Evolutionary conservation across 2,797 vertebrate species (phyloP).

Genomic region (Brachyalestes nurse): DNA sequence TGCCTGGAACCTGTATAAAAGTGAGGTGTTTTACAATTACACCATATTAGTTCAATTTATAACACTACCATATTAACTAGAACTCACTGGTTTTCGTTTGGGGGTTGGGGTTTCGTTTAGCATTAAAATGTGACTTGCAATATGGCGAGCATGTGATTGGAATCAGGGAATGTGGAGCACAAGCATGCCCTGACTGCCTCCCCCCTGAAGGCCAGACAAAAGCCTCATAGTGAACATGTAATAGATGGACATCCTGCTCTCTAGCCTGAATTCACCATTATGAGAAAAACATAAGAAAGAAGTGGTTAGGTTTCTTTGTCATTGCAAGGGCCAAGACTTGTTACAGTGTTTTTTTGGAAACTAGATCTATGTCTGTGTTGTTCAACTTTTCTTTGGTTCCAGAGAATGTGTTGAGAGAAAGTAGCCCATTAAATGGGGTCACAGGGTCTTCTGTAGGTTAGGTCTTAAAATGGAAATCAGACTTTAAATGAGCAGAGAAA

Average conservation of each 20-base stretch:
- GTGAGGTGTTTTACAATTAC: too few relatives aligned
- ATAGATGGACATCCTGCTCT: slow-evolving; percentile 48
- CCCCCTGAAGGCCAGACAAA: slow-evolving; percentile 50
- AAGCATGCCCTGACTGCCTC: slow-evolving; percentile 37
- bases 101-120: slow-evolving; percentile 58
- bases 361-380: background rate
- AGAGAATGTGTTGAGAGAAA: background rate
- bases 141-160: slow-evolving; percentile 68
- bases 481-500: slow-evolving; percentile 2
- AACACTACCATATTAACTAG: background rate
- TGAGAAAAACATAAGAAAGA: slow-evolving; percentile 38
- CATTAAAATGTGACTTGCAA: slow-evolving; percentile 70
- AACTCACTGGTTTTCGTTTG: slow-evolving; percentile 45
- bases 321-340: slow-evolving; percentile 9
- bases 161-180: slow-evolving; percentile 46
- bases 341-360: background rate
- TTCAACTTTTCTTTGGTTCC: background rate
- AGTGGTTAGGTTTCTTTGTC: slow-evolving; percentile 33
- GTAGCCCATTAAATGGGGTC: slow-evolving; percentile 4
- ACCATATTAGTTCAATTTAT: too few relatives aligned
- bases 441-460: background rate
- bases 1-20: too few relatives aligned
- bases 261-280: slow-evolving; percentile 34
- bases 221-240: slow-evolving; percentile 54
- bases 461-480: slow-evolving; percentile 14